Evolutionary conservation across 2,797 vertebrate species (phyloP), one percentile per base, ranked within the genome.

Genomic region (Poeciliopsis presidionis): DNA sequence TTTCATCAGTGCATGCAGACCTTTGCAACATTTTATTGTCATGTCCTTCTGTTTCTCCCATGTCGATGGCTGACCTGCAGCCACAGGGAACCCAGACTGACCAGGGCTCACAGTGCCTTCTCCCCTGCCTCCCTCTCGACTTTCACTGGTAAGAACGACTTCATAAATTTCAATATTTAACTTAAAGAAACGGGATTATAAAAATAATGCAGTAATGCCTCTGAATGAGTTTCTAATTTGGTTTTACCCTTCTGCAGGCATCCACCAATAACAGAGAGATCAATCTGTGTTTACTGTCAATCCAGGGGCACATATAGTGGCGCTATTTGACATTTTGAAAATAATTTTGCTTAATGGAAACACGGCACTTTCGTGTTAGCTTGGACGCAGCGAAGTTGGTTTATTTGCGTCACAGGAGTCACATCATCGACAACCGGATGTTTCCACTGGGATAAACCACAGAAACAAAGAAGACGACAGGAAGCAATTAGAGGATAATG

Each of bases 71-170:
- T 75, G 83, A 75, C 85, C 75, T 78, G 1, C 85, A 89, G 88
- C 87, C 36, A 20, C 79, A 97, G 96, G 94, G 97, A 97, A 94
- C 96, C 95, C 94, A 95, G 96, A 95, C 95, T 99, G 96, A 98
- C 96, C 79, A 95, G 98, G 97, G 97, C 97, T 91, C 97, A 98
- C 96, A 98, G 97, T 98, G 97, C 97, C 97, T 99, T 98, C 96
- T 97, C 97, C 93, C 96, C 97, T 18, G 96, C 97, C 77, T 97
- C 96, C 86, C 97, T 99, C 91, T 97, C 97, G 91, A 95, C 98
- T 86, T 99, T 99, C 94, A 97, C 98, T 80, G 98, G 98, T 99
- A 96, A 97, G 96, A 6, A 5, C 28, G 20, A 63, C 74, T 82
- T 57, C 13, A 12, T 14, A 53, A 43, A 7, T 22, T 18, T 13